Conservation (phyloP, 2,888 invertebrate species). For the Mechanitis messenoides region DNA sequence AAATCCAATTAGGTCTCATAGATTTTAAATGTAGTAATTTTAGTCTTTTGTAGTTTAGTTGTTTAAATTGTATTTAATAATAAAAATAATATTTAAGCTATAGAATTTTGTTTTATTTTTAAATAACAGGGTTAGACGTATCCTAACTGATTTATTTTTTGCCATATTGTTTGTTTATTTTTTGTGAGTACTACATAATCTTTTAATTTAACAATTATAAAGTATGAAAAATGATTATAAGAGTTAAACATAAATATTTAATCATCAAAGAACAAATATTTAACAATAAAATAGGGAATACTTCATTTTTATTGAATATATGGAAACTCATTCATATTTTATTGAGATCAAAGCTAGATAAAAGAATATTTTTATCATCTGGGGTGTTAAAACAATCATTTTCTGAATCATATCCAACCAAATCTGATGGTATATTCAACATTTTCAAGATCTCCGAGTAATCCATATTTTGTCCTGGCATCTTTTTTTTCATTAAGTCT, state of each 20-base stretch:
- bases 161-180: too few species aligned
- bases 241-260: too few species aligned
- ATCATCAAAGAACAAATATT: neutral
- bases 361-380: constrained; percentile 51
- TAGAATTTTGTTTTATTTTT: neutral
- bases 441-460: constrained; percentile 66
- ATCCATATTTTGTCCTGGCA: constrained; percentile 60
- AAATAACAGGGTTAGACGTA: neutral
- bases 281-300: neutral
- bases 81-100: neutral
- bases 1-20: constrained; percentile 86
- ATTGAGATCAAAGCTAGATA: constrained; percentile 45
- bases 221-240: too few species aligned
- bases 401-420: constrained; percentile 71
- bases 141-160: too few species aligned
- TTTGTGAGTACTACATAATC: too few species aligned
- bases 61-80: constrained; percentile 8
- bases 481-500: constrained; percentile 59
- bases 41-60: constrained; percentile 10
- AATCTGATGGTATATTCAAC: constrained; percentile 64
- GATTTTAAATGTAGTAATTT: constrained; percentile 72
- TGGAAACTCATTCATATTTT: neutral
- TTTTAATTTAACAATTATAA: too few species aligned
- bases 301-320: neutral
- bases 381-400: constrained; percentile 67